Conservation (phyloP, 1,140 invertebrate species). For the Ganaspis sp. region DNA sequence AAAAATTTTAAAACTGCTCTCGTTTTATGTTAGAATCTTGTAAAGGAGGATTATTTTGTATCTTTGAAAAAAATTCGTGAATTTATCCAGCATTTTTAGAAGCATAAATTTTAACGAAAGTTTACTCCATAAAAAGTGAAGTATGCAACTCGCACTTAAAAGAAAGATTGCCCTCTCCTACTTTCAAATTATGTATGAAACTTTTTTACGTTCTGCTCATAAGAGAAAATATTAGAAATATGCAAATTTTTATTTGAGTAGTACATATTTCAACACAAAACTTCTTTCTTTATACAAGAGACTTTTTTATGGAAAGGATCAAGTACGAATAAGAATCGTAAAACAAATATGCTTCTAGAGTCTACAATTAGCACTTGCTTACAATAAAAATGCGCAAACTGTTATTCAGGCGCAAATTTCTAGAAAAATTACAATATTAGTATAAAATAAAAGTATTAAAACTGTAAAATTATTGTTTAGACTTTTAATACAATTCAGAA, state of each 20-base stretch:
- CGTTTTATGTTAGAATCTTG: no score
- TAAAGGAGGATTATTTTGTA: no score
- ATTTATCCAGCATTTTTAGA: neutral
- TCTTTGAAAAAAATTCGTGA: neutral
- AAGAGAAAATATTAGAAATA: slow-evolving; percentile 14
- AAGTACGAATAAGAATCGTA: neutral
- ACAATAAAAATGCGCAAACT: neutral
- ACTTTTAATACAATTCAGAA: no score
- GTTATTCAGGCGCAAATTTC: neutral
- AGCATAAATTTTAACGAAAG: neutral
- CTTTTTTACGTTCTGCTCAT: slow-evolving; percentile 5
- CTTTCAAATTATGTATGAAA: slow-evolving; percentile 11
- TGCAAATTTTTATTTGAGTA: slow-evolving; percentile 7
- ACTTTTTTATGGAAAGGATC: neutral
- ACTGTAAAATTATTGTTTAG: no score
- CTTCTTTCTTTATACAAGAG: neutral
- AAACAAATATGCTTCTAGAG: neutral
- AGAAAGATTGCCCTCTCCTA: neutral
- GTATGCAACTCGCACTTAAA: slow-evolving; percentile 1
- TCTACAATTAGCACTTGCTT: neutral
- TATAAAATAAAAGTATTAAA: no score
- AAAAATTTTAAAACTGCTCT: no score
- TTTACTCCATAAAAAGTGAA: neutral
- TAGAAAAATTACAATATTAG: no score
- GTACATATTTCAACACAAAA: slow-evolving; percentile 6